A percentile compares a stretch with the other conserved stretches of the same genome.
phyloP scores from a whole-genome alignment of 64 coral and sea anemone genomes.

The Montipora sp. region DNA sequence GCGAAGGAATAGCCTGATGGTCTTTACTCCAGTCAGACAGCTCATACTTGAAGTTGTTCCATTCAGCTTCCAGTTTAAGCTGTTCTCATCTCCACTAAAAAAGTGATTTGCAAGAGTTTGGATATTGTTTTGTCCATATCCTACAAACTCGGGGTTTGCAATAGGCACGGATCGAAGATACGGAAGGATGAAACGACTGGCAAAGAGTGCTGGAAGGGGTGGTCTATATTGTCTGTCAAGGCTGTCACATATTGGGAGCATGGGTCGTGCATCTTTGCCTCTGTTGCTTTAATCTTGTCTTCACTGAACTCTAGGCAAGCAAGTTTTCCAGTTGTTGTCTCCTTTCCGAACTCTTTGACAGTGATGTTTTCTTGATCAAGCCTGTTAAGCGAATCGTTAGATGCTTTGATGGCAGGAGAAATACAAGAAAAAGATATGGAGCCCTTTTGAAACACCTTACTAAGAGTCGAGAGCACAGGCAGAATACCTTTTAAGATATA shows the following conservation, averaged over 20 bases:
- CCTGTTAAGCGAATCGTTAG: slow-evolving; percentile 25
- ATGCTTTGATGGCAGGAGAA: slow-evolving; percentile 55
- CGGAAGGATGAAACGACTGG: slow-evolving; percentile 61
- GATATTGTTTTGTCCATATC: slow-evolving; percentile 66
- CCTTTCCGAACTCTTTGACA: slow-evolving; percentile 64
- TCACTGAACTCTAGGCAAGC: slow-evolving; percentile 67
- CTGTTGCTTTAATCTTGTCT: slow-evolving; percentile 53
- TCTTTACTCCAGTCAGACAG: slow-evolving; percentile 64
- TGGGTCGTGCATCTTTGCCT: slow-evolving; percentile 65
- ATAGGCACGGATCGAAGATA: slow-evolving; percentile 58
- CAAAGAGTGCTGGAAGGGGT: slow-evolving; percentile 51
- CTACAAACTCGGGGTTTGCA: slow-evolving; percentile 10
- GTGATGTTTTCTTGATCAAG: slow-evolving; percentile 33
- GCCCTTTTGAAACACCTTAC: slow-evolving; percentile 44
- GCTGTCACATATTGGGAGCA: slow-evolving; percentile 72
- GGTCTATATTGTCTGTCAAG: slow-evolving; percentile 64
- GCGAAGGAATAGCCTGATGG: slow-evolving; percentile 69
- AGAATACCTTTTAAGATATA: slow-evolving; percentile 42
- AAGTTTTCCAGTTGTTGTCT: slow-evolving; percentile 67
- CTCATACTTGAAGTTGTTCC: slow-evolving; percentile 70
- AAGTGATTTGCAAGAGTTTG: slow-evolving; percentile 60
- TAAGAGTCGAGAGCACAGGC: slow-evolving; percentile 28
- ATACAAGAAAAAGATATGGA: slow-evolving; percentile 17
- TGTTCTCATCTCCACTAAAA: slow-evolving; percentile 71
- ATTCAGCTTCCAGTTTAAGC: slow-evolving; percentile 57